Conservation (phyloP, 1,140 invertebrate genomes). For the Charaxes varanes region DNA sequence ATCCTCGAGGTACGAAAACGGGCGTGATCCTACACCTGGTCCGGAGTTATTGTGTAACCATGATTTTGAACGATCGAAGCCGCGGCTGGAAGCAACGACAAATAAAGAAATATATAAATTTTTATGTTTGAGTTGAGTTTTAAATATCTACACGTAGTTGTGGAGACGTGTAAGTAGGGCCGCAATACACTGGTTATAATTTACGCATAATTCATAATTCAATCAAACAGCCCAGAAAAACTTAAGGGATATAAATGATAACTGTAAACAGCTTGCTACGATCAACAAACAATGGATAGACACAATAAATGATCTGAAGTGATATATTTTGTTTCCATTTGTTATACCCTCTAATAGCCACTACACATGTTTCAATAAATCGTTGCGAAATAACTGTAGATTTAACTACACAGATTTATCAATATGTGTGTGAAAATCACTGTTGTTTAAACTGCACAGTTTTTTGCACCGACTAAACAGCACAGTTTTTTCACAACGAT, state of each 20-base stretch:
- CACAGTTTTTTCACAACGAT: no score
- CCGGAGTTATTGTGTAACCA: slow-evolving; percentile 27
- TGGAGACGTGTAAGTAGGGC: no score
- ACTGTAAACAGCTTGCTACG: slow-evolving; percentile 37
- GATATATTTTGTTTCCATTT: background rate
- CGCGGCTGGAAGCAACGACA: slow-evolving; percentile 22
- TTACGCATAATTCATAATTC: no score
- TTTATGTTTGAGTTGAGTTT: no score
- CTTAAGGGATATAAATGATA: slow-evolving; percentile 33
- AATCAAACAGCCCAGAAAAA: no score
- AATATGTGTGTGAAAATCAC: no score
- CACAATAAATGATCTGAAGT: slow-evolving; percentile 23
- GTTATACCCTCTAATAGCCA: background rate
- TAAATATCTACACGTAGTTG: no score
- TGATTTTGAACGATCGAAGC: slow-evolving; percentile 32
- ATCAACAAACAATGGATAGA: slow-evolving; percentile 46
- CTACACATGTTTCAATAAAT: background rate
- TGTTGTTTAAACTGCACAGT: no score
- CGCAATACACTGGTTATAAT: no score
- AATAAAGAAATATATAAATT: no score
- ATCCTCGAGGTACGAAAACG: slow-evolving; percentile 49
- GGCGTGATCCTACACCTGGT: slow-evolving; percentile 18
- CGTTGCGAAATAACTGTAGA: background rate
- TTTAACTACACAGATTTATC: no score
- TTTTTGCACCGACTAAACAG: no score